Conservation (phyloP, 2,797 vertebrate species). For the Euthynnus affinis region DNA sequence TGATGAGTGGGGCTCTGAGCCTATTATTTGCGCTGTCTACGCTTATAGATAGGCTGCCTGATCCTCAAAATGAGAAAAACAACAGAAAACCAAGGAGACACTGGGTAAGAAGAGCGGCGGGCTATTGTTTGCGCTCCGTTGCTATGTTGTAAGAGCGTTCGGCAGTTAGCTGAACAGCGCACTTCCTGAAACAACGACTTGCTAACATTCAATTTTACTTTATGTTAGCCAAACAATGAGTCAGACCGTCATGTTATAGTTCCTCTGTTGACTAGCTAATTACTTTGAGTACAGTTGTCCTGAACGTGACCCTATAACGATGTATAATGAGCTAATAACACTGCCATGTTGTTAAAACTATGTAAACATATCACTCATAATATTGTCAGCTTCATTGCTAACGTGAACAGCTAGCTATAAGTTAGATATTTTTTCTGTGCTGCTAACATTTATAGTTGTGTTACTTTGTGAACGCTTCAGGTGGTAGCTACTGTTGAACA, state of each 20-base stretch:
- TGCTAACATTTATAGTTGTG: no score
- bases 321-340: neutral
- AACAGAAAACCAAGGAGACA: conserved; percentile 53
- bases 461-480: neutral
- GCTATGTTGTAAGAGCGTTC: conserved; percentile 6
- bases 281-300: neutral
- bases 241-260: no score
- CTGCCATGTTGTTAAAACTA: neutral
- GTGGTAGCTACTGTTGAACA: neutral
- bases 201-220: conserved; percentile 5
- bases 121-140: neutral
- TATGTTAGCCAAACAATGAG: neutral
- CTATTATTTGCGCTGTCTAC: neutral
- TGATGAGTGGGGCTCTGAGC: neutral
- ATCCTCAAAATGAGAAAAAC: conserved; percentile 57
- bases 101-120: conserved; percentile 46
- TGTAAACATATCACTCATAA: neutral
- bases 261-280: no score
- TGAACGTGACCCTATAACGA: neutral
- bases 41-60: neutral
- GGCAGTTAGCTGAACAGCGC: conserved; percentile 50
- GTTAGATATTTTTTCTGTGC: neutral
- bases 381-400: neutral
- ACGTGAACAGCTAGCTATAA: neutral
- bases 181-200: conserved; percentile 64